Conservation (phyloP, 2,888 invertebrate genomes). For the Callosobruchus maculatus region DNA sequence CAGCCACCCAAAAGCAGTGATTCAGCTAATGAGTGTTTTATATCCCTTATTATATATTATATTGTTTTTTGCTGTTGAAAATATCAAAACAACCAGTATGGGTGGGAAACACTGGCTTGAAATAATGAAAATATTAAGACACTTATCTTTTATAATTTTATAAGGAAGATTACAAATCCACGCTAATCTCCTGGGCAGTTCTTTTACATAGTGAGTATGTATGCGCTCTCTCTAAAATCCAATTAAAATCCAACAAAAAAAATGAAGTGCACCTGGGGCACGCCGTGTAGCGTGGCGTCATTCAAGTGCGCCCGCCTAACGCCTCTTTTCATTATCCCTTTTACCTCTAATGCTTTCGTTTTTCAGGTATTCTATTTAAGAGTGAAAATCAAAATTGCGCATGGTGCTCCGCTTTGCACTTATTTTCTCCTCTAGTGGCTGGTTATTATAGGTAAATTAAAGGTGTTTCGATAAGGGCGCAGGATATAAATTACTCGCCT, state of each 20-base stretch:
- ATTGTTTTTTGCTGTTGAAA: too few relatives aligned
- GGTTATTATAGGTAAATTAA: too few relatives aligned
- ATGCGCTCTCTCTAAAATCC: not conserved
- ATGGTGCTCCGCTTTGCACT: not conserved
- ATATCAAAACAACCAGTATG: too few relatives aligned
- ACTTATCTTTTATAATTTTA: too few relatives aligned
- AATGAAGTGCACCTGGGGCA: not conserved
- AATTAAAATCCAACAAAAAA: not conserved
- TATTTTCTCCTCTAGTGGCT: not conserved
- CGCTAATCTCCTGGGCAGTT: not conserved
- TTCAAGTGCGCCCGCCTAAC: not conserved
- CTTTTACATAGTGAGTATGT: not conserved
- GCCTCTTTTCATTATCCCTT: not conserved
- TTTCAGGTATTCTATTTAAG: not conserved
- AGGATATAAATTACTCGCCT: too few relatives aligned
- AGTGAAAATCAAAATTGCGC: not conserved
- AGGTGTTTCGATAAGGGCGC: too few relatives aligned
- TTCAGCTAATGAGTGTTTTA: too few relatives aligned
- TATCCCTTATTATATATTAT: too few relatives aligned
- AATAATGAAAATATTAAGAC: too few relatives aligned
- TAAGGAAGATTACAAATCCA: too few relatives aligned
- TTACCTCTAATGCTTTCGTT: not conserved
- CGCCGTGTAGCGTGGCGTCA: not conserved
- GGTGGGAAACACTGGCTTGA: too few relatives aligned
- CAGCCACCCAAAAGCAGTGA: too few relatives aligned